Base-by-base conservation (phyloP, 2,888 invertebrate genomes). In the Phanerotoma sp. region DNA sequence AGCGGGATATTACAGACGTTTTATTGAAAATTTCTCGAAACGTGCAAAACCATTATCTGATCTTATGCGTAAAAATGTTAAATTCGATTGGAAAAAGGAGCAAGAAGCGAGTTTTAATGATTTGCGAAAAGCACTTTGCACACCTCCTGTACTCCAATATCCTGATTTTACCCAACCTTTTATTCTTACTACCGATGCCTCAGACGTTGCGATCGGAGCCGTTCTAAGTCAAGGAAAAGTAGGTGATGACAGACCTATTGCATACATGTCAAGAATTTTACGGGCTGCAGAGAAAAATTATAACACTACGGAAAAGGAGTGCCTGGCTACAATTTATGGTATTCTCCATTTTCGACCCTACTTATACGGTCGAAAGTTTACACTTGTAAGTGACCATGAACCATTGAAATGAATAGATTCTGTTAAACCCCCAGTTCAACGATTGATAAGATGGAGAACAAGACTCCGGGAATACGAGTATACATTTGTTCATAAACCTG, bases 161-260 rank as follows among this genome's bases (percentile, higher is more conserved):
- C 58, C 62, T 5, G 54, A 60, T 35, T 62, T 60, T 11, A 18
- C 25, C 2, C 2, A 48, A 10, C 44, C 35, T 1, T 63, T 63
- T 22, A 35, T 60, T 3, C 25, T 63, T 3, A 63, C 59, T 3
- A 59, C 57, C 2, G 58, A 60, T n/a, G 58, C 51, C 0, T 52
- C 40, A 0, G 56, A 57, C 13, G 13, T 32, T 5, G 58, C 54
- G 0, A 3, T 60, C 3, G 56, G 55, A 1, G 49, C 57, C 1
- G 30, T 59, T 6, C 7, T 60, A 3, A 42, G 44, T 10, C 58
- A 58, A 50, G 41, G 51, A 3, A 16, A 52, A 5, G 22, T 53
- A 5, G 58, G 55, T 1, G 5, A 45, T 11, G 56, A 59, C n/a
- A 11, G 28, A 7, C 56, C 61, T 1, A 21, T 51, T 4, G 51